Evolutionary conservation across 2,888 invertebrate species (phyloP).

Genomic region (Diplolepis rosae): DNA sequence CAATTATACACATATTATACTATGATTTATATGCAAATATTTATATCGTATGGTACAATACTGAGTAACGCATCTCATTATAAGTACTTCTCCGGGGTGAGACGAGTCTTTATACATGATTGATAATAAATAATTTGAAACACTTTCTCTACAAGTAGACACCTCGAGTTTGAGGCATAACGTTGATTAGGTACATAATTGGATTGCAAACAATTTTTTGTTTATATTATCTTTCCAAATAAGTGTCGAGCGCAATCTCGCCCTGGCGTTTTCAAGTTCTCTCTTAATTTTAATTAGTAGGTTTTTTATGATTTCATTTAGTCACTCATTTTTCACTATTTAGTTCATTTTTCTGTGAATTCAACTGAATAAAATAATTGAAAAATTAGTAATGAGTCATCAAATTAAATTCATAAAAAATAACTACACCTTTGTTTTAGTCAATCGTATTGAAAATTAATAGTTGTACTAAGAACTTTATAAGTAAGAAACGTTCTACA

Average conservation of each 20-base stretch:
- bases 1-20: slow-evolving; percentile 68
- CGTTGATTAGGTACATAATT: slow-evolving; percentile 47
- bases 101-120: slow-evolving; percentile 53
- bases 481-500: too few relatives aligned
- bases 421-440: too few relatives aligned
- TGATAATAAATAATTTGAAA: slow-evolving; percentile 53
- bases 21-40: slow-evolving; percentile 58
- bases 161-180: slow-evolving; percentile 50
- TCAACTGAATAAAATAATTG: too few relatives aligned
- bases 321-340: neutral
- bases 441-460: too few relatives aligned
- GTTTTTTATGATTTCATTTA: slow-evolving; percentile 11
- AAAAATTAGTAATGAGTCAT: too few relatives aligned
- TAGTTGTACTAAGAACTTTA: too few relatives aligned
- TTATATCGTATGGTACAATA: slow-evolving; percentile 60
- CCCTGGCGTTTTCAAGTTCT: slow-evolving; percentile 8
- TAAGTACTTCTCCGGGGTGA: slow-evolving; percentile 53
- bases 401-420: too few relatives aligned
- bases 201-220: slow-evolving; percentile 31
- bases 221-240: neutral
- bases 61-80: slow-evolving; percentile 59
- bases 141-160: slow-evolving; percentile 45
- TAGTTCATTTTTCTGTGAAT: too few relatives aligned
- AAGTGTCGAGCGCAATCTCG: slow-evolving; percentile 4
- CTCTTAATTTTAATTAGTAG: neutral